Base-by-base conservation (phyloP, 2,113 vertebrate genomes). In the Neoarius graeffei region DNA sequence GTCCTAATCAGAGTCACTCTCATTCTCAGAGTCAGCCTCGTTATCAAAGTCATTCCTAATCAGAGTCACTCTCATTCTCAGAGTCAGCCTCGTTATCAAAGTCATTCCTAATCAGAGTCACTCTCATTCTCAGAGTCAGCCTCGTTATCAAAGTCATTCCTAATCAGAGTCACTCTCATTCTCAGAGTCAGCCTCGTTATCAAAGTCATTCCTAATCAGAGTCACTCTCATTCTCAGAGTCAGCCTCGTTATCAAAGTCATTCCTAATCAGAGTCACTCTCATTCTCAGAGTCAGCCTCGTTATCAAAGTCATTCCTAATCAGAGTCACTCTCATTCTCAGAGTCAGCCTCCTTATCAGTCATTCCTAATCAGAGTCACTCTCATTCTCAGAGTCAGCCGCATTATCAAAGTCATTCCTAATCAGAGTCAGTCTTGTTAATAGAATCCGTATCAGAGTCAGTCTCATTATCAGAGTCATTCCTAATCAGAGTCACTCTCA, bases 141-240 rank as follows among this genome's bases (percentile, higher is more conserved):
- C 0, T 15, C 0, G 0, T 17, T 69, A 30, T 15, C n/a, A 30
- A 5, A 69, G 0, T 69, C 9, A 66, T 3, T n/a, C 10, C 0
- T 30, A 23, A 14, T 19, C 1, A 30, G 15, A 35, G 30, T 71
- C 30, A 71, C 30, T 71, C 4, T 17, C 0, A 1, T 69, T 42
- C 3, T 19, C 11, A 73, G 27, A 71, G 23, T 64, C 62, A 10
- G 35, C 1, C 35, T 35, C 1, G 35, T 35, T 35, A 35, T 35
- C 35, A 35, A 2, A 35, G 35, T 35, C 30, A 35, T 1, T 23
- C n/a, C n/a, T n/a, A n/a, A n/a, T n/a, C n/a, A n/a, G n/a, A n/a
- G n/a, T n/a, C n/a, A n/a, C n/a, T n/a, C n/a, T n/a, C n/a, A n/a
- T n/a, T 42, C 42, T 42, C 42, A 42, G 42, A 42, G 42, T 42